Evolutionary conservation across 2,113 vertebrate species (phyloP), one percentile per base, ranked within the genome.

Genomic region (Chloropsis hardwickii): DNA sequence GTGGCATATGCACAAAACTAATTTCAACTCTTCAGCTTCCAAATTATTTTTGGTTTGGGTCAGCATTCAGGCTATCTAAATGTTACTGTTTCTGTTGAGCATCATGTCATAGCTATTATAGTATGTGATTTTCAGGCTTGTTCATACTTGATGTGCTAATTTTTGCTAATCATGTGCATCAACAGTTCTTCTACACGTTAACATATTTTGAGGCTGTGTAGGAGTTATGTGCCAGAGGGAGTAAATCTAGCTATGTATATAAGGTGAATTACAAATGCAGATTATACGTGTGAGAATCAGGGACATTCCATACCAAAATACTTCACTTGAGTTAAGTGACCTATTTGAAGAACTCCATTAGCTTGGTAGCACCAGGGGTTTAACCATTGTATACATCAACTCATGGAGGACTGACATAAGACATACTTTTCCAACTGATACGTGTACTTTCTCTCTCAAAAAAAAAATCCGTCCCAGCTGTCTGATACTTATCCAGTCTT

Each of bases 141-240:
- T 94, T 96, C 94, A 80, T 95, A 85, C 79, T 95, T 85, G 62
- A 70, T 93, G 71, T 93, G 94, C 81, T 90, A 69, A 85, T 88
- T 96, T 77, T 81, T 94, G 85, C 47, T 91, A 90, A 85, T 92
- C 94, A 85, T 91, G 95, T 94, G 94, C 89, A 87, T 95, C 92
- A 89, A 94, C 89, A 91, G 94, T 92, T 94, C 91, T 96, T 96
- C 86, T 85, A 92, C 93, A 96, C n/a, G 13, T 92, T 97, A 95
- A 87, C 93, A 80, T 92, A 95, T 92, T 95, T 92, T 88, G 69
- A 94, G 86, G 51, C 69, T 94, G 95, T 94, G 95, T 95, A 88
- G 94, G 93, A 96, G 93, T 95, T 91, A 66, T 72, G 84, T 96
- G 95, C 67, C 64, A 91, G 87, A 87, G 91, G 54, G 86, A 95